A percentile compares a stretch with the other conserved stretches of the same genome.
Conservation (phyloP, 1,140 invertebrate genomes). For the Metaphire vulgaris region DNA sequence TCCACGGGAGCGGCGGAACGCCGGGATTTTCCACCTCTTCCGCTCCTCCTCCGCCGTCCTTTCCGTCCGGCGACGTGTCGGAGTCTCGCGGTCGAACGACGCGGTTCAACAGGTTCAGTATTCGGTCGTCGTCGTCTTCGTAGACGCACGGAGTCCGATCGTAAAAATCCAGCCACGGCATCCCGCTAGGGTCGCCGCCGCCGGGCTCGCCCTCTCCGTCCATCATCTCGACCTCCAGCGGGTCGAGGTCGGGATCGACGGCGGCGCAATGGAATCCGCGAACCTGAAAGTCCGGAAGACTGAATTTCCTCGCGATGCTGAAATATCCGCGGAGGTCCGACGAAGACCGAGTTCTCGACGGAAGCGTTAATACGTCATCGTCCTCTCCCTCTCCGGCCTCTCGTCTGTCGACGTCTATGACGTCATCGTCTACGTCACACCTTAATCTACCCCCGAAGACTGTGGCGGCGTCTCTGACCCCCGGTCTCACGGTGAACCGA, state of each 20-base stretch:
- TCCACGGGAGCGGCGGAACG: background rate
- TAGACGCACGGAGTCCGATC: background rate
- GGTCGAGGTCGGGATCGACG: background rate
- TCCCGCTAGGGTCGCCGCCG: background rate
- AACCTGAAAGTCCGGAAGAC: background rate
- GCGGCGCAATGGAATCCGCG: background rate
- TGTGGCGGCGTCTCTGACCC: no score
- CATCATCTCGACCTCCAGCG: background rate
- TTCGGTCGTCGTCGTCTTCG: background rate
- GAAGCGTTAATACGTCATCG: background rate
- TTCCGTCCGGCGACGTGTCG: background rate
- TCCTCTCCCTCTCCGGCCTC: background rate
- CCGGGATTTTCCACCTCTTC: no score
- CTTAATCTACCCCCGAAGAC: no score
- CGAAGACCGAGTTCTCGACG: background rate
- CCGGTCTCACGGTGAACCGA: background rate
- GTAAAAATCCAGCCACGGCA: background rate
- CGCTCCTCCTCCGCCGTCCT: background rate
- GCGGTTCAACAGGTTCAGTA: background rate
- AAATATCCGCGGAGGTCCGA: background rate
- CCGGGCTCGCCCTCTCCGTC: background rate
- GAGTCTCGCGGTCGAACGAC: background rate
- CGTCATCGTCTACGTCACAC: background rate
- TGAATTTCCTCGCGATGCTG: background rate
- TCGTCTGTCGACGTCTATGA: background rate